A percentile compares a stretch with the other conserved stretches of the same genome.
Conservation (phyloP, 2,797 vertebrate genomes). For the Aulostomus chinensis region DNA sequence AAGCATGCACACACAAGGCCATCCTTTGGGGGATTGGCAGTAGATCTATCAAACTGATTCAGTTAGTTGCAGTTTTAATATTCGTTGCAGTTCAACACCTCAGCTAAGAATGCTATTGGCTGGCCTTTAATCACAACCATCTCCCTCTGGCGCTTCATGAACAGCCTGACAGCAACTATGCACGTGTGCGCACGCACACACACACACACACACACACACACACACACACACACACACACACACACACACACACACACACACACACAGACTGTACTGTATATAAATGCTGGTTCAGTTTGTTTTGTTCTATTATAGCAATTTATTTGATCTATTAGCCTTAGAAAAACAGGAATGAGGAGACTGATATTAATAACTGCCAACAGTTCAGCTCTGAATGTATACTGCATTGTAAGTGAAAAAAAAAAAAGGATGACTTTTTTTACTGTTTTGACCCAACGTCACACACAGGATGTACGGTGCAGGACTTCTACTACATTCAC, state of each 20-base stretch:
- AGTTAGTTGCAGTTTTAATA: constrained; percentile 53
- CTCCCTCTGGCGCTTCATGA: constrained; percentile 27
- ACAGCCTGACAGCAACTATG: constrained; percentile 7
- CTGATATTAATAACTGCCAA: constrained; percentile 1
- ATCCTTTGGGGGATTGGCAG: constrained; percentile 53
- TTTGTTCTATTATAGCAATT: constrained; percentile 27
- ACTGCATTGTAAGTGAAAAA: no score
- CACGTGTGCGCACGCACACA: no score
- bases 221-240: no score
- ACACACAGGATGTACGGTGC: constrained; percentile 43
- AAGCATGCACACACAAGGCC: constrained; percentile 17
- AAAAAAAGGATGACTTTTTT: no score
- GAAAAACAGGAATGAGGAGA: constrained; percentile 8
- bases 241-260: no score
- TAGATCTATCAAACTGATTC: constrained; percentile 49
- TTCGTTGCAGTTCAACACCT: constrained; percentile 48
- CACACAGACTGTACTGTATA: background rate
- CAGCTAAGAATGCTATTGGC: constrained; percentile 36
- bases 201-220: no score
- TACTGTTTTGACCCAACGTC: background rate
- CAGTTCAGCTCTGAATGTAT: no score
- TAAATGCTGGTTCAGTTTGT: constrained; percentile 8
- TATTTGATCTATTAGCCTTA: constrained; percentile 19
- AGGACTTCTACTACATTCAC: constrained; percentile 41
- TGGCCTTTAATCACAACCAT: constrained; percentile 47